phyloP scores from a whole-genome alignment of 2,113 vertebrate genomes.

The Actenoides hombroni region DNA sequence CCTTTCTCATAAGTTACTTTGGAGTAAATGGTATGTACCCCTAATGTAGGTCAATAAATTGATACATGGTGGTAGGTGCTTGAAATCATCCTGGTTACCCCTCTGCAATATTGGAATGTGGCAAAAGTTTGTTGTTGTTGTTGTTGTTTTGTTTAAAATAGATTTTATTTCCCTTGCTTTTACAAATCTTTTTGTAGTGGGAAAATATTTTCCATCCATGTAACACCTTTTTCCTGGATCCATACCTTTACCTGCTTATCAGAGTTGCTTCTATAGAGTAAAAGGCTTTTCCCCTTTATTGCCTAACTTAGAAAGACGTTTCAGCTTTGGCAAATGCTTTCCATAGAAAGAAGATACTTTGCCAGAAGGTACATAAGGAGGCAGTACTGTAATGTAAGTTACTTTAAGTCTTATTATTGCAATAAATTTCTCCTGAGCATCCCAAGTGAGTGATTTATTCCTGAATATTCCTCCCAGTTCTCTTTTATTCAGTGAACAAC shows the following conservation, averaged over 20 bases:
- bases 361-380: neutral
- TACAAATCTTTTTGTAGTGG: neutral
- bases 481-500: constrained; percentile 1
- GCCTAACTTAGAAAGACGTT: neutral
- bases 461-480: constrained; percentile 9
- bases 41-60: neutral
- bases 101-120: neutral
- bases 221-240: neutral
- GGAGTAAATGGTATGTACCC: neutral
- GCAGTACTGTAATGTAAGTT: neutral
- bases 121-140: neutral
- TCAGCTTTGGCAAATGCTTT: neutral
- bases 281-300: neutral
- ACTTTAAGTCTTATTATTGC: constrained; percentile 3
- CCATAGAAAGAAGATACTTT: neutral
- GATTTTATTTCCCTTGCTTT: neutral
- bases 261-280: neutral
- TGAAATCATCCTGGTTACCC: neutral
- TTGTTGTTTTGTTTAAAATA: neutral
- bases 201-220: neutral
- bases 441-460: constrained; percentile 19
- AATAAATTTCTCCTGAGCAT: constrained; percentile 21
- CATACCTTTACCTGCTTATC: neutral
- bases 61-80: neutral
- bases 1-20: neutral